These are phyloP conservation scores for Forbesichthys agassizii DNA, from an alignment of 2,113 vertebrate species.

Conservation along the genomic window DNA sequence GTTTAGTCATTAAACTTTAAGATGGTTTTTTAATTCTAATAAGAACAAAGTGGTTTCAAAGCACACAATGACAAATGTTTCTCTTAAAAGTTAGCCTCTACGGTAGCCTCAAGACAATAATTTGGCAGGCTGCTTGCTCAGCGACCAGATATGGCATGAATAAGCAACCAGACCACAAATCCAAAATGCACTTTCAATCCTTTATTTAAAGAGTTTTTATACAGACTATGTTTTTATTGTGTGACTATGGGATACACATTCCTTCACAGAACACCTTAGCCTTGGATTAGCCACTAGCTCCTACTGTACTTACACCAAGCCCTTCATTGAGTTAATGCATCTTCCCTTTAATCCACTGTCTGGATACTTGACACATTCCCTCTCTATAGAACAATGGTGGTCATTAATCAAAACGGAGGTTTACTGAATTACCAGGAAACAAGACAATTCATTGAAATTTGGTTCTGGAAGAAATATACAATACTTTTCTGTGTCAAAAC, in stretches of 20 bases:
- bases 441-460: constrained; percentile 9
- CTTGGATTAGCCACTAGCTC: constrained; percentile 48
- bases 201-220: constrained; percentile 21
- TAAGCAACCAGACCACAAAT: constrained; percentile 33
- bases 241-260: constrained; percentile 28
- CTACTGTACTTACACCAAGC: constrained; percentile 8
- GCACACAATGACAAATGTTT: background rate
- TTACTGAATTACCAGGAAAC: constrained; percentile 29
- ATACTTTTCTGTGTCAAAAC: background rate
- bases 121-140: constrained; percentile 3
- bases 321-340: constrained; percentile 42
- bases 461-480: constrained; percentile 12
- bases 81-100: constrained; percentile 12
- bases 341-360: constrained; percentile 33
- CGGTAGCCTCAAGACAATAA: too few relatives aligned
- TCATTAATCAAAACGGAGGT: constrained; percentile 28
- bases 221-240: constrained; percentile 15
- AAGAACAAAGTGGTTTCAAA: too few relatives aligned
- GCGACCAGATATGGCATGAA: constrained; percentile 23
- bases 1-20: background rate
- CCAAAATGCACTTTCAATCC: constrained; percentile 28
- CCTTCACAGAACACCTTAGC: constrained; percentile 47
- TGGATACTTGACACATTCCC: constrained; percentile 33
- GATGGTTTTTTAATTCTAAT: constrained; percentile 19
- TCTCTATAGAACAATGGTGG: constrained; percentile 32